Conservation (phyloP, 2,113 vertebrate genomes). For the Shinisaurus crocodilurus region DNA sequence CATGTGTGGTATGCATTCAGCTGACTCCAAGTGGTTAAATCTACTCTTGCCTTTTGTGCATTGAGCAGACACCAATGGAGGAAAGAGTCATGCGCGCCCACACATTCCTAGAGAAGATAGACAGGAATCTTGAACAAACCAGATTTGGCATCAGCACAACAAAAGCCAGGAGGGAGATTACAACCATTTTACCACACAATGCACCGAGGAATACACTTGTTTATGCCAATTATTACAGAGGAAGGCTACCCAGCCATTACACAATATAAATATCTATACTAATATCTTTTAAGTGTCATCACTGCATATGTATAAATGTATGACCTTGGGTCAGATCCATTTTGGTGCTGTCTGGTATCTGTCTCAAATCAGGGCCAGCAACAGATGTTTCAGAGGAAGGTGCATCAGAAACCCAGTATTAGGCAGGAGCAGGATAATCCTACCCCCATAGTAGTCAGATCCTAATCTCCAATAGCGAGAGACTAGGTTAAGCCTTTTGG, state of each 20-base stretch:
- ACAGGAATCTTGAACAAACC: background rate
- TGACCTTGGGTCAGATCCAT: background rate
- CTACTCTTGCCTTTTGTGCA: background rate
- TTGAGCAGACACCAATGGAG: background rate
- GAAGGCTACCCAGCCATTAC: background rate
- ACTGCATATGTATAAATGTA: background rate
- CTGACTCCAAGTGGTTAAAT: conserved; percentile 4
- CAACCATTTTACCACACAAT: background rate
- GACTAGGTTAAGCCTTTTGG: conserved; percentile 5
- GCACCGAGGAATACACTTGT: conserved; percentile 5
- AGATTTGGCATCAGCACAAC: background rate
- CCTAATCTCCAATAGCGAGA: conserved; percentile 10
- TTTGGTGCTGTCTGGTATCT: background rate
- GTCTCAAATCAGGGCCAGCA: background rate
- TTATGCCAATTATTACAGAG: background rate
- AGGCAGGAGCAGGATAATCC: conserved; percentile 1
- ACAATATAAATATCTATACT: background rate
- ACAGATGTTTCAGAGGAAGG: conserved; percentile 23
- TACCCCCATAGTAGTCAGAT: background rate
- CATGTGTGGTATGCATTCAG: background rate
- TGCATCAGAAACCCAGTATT: background rate
- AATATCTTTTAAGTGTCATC: background rate
- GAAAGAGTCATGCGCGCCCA: background rate
- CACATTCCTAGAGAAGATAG: background rate
- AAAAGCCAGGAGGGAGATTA: background rate